phyloP scores from a whole-genome alignment of 2,113 vertebrate species.

The Epinephelus moara region DNA sequence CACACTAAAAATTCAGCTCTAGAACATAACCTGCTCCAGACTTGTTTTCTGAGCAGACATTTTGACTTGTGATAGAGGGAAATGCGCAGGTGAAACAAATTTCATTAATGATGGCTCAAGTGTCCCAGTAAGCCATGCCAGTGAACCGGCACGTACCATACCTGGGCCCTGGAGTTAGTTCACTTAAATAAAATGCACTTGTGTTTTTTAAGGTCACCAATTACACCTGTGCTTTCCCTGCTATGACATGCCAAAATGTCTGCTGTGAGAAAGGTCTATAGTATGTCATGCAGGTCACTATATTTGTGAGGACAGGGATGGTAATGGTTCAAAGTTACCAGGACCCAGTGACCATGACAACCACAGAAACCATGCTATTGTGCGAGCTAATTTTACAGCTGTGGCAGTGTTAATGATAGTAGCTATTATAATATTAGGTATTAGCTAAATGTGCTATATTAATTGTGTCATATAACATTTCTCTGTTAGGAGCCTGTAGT shows the following conservation, averaged over 20 bases:
- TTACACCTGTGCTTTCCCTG: not conserved
- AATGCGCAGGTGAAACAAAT: too few species aligned
- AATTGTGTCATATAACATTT: not conserved
- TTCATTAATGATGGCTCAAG: too few species aligned
- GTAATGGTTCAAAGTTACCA: not conserved
- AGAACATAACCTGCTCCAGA: not conserved
- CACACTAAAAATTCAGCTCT: too few species aligned
- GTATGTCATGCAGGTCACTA: not conserved
- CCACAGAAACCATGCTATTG: not conserved
- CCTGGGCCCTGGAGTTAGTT: not conserved
- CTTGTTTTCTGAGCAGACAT: not conserved
- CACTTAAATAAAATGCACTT: not conserved
- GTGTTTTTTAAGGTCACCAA: not conserved
- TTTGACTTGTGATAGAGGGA: not conserved
- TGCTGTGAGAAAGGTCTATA: not conserved
- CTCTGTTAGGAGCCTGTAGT: too few species aligned
- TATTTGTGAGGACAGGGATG: not conserved
- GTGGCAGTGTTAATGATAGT: not conserved
- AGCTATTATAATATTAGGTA: not conserved
- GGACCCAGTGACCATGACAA: not conserved
- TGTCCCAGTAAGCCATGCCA: not conserved
- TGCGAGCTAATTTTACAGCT: not conserved
- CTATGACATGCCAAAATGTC: not conserved
- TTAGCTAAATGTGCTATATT: not conserved
- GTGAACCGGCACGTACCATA: not conserved